Evolutionary conservation across 2,888 invertebrate genomes (phyloP).

Genomic region (Azorinus chamasolen): DNA sequence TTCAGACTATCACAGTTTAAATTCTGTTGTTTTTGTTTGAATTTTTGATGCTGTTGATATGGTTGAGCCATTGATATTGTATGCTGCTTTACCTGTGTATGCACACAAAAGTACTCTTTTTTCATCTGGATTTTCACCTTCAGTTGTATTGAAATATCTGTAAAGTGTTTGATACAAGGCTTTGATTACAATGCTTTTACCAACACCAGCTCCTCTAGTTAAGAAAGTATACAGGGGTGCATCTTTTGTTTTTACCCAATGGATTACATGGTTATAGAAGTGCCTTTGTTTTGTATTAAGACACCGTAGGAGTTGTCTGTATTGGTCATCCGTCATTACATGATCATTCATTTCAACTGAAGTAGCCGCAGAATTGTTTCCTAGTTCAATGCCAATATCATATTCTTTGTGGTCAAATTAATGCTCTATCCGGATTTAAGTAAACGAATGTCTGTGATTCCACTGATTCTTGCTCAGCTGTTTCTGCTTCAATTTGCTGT

Average conservation of each 20-base stretch:
- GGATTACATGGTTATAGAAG: slow-evolving; percentile 44
- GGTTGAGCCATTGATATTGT: slow-evolving; percentile 47
- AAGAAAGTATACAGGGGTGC: slow-evolving; percentile 38
- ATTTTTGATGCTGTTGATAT: slow-evolving; percentile 34
- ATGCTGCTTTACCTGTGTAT: slow-evolving; percentile 61
- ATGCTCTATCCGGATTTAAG: slow-evolving; percentile 42
- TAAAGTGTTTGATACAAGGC: slow-evolving; percentile 59
- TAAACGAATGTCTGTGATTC: slow-evolving; percentile 45
- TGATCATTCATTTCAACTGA: slow-evolving; percentile 21
- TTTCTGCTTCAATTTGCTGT: slow-evolving; percentile 42
- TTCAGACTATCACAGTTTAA: slow-evolving; percentile 15
- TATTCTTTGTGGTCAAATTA: slow-evolving; percentile 41
- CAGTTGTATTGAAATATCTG: slow-evolving; percentile 8
- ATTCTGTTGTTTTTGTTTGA: slow-evolving; percentile 14
- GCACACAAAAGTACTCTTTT: slow-evolving; percentile 39
- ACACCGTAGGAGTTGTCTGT: slow-evolving; percentile 21
- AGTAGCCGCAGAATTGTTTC: slow-evolving; percentile 12
- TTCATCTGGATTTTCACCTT: slow-evolving; percentile 36
- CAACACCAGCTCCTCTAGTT: slow-evolving; percentile 69
- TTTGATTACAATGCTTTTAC: slow-evolving; percentile 63
- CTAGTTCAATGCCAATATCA: slow-evolving; percentile 52
- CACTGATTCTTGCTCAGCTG: slow-evolving; percentile 25
- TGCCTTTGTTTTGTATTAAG: slow-evolving; percentile 43
- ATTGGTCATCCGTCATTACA: slow-evolving; percentile 34
- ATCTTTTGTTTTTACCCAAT: slow-evolving; percentile 25